Evolutionary conservation across 2,113 vertebrate species (phyloP).

Genomic region (Psettodes erumei): DNA sequence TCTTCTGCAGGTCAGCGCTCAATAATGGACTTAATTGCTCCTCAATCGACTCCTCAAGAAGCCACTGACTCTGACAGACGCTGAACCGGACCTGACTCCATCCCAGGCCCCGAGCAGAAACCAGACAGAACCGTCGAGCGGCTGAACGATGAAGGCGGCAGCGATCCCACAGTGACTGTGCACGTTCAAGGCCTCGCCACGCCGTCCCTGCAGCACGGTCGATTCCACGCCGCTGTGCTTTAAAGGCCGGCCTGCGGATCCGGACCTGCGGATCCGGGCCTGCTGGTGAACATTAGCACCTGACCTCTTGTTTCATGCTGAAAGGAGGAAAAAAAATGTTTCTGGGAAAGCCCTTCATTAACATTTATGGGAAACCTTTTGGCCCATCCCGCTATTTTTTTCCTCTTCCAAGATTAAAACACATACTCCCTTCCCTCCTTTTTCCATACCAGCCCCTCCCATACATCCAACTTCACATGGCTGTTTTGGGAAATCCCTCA

Average conservation of each 20-base stretch:
- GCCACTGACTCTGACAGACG: background rate
- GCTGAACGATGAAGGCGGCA: background rate
- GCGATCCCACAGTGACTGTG: background rate
- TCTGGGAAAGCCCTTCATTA: constrained; percentile 84
- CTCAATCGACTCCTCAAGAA: background rate
- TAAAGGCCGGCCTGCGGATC: constrained; percentile 48
- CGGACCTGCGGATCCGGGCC: constrained; percentile 43
- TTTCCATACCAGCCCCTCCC: constrained; percentile 73
- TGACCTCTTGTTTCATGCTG: constrained; percentile 70
- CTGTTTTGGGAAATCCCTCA: constrained; percentile 80
- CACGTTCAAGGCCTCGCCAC: constrained; percentile 20
- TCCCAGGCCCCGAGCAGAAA: background rate
- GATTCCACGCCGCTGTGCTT: constrained; percentile 39
- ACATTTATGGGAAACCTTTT: constrained; percentile 81
- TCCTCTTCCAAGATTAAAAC: constrained; percentile 63
- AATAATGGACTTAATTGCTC: background rate
- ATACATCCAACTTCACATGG: constrained; percentile 62
- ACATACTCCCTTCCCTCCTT: constrained; percentile 60
- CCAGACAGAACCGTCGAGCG: too few relatives aligned
- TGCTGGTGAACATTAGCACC: constrained; percentile 74
- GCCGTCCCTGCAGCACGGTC: constrained; percentile 37
- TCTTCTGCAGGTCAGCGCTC: background rate
- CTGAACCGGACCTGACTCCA: background rate
- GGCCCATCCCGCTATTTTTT: constrained; percentile 62
- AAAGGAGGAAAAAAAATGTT: constrained; percentile 51